Percentiles rank a stretch among this genome's conserved stretches.
phyloP scores from a whole-genome alignment of 1,140 invertebrate genomes.

The Orius insidiosus region DNA sequence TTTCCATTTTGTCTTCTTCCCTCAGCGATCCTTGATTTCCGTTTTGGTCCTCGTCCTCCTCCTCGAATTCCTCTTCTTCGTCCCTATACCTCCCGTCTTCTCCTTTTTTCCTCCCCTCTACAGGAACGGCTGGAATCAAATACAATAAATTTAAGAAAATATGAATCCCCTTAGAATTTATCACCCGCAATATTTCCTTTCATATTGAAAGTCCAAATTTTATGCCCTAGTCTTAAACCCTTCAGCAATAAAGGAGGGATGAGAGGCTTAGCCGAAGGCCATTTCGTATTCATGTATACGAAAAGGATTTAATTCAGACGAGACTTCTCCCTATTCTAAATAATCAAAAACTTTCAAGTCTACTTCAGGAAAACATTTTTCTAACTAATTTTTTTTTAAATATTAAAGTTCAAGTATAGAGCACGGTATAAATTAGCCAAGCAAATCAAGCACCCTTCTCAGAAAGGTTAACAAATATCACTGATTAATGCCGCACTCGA shows the following conservation, averaged over 20 bases:
- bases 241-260: background rate
- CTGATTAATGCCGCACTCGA: too few species aligned
- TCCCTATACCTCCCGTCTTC: background rate
- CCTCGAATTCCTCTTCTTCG: conserved; percentile 1
- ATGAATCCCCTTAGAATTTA: too few species aligned
- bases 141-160: background rate
- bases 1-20: conserved; percentile 2
- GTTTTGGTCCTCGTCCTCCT: background rate
- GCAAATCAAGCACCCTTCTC: too few species aligned
- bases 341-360: too few species aligned
- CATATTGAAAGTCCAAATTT: background rate
- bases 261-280: background rate
- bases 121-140: background rate
- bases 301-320: conserved; percentile 1
- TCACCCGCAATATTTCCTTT: background rate
- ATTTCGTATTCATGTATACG: background rate
- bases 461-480: too few species aligned
- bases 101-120: background rate
- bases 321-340: background rate
- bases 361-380: too few species aligned
- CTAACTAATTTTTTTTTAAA: too few species aligned
- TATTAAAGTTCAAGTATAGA: too few species aligned
- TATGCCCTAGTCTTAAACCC: background rate
- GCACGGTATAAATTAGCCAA: too few species aligned
- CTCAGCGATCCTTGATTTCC: conserved; percentile 7